Percentiles rank a stretch among this genome's conserved stretches.
phyloP scores from a whole-genome alignment of 1,140 invertebrate genomes.

The Pseudomyrmex concolor region DNA sequence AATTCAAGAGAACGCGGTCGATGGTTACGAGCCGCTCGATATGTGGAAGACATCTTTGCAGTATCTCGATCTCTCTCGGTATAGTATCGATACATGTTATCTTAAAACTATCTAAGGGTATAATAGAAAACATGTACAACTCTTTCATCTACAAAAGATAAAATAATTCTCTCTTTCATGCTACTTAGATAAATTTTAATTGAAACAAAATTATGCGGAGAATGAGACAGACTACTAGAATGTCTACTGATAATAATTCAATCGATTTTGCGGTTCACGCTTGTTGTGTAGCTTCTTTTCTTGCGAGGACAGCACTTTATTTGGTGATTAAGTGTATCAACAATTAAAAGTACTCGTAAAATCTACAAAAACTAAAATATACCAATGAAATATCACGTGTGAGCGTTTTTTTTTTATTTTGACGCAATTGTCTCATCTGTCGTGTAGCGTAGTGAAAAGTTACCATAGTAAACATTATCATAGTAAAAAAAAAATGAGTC shows the following conservation, averaged over 20 bases:
- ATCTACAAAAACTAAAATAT: not conserved
- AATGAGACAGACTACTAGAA: not conserved
- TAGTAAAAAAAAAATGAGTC: constrained; percentile 22
- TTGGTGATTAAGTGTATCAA: not conserved
- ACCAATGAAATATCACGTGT: no score
- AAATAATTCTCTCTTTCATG: not conserved
- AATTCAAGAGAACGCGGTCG: constrained; percentile 16
- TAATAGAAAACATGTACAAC: not conserved
- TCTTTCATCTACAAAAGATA: constrained; percentile 22
- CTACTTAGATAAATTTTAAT: constrained; percentile 1
- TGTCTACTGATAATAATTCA: not conserved
- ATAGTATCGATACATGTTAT: not conserved
- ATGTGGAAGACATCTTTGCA: not conserved
- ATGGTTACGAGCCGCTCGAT: constrained; percentile 14
- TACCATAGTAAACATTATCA: not conserved
- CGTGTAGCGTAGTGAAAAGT: not conserved
- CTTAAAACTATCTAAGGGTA: not conserved
- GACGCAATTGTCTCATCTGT: not conserved
- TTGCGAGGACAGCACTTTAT: constrained; percentile 30
- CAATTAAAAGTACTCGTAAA: not conserved
- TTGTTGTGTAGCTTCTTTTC: not conserved
- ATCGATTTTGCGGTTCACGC: constrained; percentile 4
- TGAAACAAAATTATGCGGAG: not conserved
- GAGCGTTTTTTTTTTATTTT: constrained; percentile 12
- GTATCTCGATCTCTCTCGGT: constrained; percentile 5